A percentile compares a stretch with the other conserved stretches of the same genome.
Evolutionary conservation across 2,797 vertebrate species (phyloP).

Genomic region (Manis crassicaudata): DNA sequence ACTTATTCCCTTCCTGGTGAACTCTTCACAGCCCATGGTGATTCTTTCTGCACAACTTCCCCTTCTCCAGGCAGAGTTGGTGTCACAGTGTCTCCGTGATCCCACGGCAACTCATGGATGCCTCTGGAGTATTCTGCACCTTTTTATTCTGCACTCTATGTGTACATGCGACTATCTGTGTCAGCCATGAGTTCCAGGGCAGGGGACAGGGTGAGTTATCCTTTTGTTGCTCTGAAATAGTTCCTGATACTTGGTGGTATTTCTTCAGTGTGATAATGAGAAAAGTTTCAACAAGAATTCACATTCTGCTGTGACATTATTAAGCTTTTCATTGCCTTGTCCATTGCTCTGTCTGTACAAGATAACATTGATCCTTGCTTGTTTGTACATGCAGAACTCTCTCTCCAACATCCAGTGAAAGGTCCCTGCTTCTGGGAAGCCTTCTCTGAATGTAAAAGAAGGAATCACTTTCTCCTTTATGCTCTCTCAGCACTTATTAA

Average conservation of each 20-base stretch:
- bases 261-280: background rate
- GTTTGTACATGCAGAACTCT: background rate
- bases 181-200: background rate
- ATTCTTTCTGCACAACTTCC: background rate
- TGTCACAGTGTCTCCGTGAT: background rate
- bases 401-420: background rate
- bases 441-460: background rate
- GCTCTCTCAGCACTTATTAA: background rate
- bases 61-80: background rate
- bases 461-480: background rate
- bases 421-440: background rate
- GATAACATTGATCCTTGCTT: background rate
- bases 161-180: background rate
- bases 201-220: background rate
- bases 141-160: background rate
- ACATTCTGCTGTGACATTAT: background rate
- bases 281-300: background rate
- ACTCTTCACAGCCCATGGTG: background rate
- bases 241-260: background rate
- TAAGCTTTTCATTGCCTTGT: background rate
- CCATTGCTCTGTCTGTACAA: background rate
- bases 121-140: background rate
- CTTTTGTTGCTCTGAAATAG: background rate
- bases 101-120: background rate
- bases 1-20: background rate